These are phyloP conservation scores for Gambusia yucatana DNA, from an alignment of 2,797 vertebrate species.

Conservation along the genomic window DNA sequence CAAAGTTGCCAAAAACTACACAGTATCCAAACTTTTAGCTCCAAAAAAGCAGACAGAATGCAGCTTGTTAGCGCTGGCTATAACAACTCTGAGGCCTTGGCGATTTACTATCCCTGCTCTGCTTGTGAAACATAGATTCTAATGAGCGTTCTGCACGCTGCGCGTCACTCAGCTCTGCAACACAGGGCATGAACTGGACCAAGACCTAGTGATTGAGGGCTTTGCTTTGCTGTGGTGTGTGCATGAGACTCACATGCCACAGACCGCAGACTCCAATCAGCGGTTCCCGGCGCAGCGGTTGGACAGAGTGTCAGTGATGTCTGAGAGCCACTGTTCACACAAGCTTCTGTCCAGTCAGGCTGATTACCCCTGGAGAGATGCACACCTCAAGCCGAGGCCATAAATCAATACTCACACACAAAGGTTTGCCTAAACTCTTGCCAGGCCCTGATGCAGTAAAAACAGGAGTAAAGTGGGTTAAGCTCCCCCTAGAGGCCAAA, in stretches of 20 bases:
- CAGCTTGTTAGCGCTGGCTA: constrained; percentile 81
- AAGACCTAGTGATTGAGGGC: constrained; percentile 73
- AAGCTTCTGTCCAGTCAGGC: constrained; percentile 63
- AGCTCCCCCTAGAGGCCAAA: constrained; percentile 79
- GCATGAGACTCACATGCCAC: constrained; percentile 57
- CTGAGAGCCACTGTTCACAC: constrained; percentile 77
- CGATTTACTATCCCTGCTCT: constrained; percentile 82
- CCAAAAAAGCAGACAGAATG: constrained; percentile 79
- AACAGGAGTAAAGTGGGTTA: constrained; percentile 57
- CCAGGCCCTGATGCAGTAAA: constrained; percentile 71
- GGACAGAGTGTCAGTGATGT: constrained; percentile 78
- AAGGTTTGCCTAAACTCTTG: constrained; percentile 70
- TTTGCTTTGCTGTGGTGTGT: constrained; percentile 65
- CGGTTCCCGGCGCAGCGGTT: constrained; percentile 74
- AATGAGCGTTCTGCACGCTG: constrained; percentile 78
- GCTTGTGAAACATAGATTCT: constrained; percentile 85
- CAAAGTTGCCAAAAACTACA: constrained; percentile 71
- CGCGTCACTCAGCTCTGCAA: constrained; percentile 69
- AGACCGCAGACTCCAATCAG: constrained; percentile 77
- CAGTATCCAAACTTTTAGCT: constrained; percentile 75
- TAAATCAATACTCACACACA: constrained; percentile 77
- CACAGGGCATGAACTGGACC: constrained; percentile 66
- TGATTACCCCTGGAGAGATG: constrained; percentile 67
- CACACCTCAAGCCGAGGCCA: constrained; percentile 60
- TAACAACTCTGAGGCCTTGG: constrained; percentile 77